These are phyloP conservation scores for Perizoma flavofasciatum DNA, from an alignment of 2,888 invertebrate species.

Conservation along the genomic window DNA sequence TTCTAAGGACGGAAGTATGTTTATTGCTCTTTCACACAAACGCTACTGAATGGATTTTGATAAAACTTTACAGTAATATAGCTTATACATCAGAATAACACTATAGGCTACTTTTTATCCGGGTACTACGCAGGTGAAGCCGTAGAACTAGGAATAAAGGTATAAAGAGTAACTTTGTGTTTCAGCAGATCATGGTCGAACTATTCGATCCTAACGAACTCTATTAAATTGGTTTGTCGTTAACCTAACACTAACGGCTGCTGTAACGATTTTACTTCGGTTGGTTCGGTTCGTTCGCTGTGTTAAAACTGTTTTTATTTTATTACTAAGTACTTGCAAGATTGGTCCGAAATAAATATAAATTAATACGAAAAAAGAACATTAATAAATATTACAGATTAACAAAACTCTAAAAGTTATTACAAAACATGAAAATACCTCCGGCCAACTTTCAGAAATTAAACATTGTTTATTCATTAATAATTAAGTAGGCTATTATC, in stretches of 20 bases:
- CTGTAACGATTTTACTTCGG: constrained; percentile 39
- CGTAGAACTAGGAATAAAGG: too few relatives aligned
- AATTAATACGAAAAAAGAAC: background rate
- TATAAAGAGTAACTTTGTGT: background rate
- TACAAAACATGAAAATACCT: constrained; percentile 29
- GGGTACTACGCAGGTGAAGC: too few relatives aligned
- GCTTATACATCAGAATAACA: too few relatives aligned
- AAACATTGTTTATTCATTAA: constrained; percentile 41
- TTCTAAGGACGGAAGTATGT: too few relatives aligned
- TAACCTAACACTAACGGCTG: constrained; percentile 43
- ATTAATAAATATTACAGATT: constrained; percentile 2
- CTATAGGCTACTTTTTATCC: too few relatives aligned
- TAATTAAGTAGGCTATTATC: constrained; percentile 34
- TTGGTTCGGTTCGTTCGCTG: background rate
- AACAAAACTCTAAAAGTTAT: constrained; percentile 23
- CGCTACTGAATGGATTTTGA: too few relatives aligned
- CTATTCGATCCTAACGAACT: constrained; percentile 28
- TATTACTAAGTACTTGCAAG: too few relatives aligned
- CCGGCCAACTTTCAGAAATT: constrained; percentile 34
- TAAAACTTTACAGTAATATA: too few relatives aligned
- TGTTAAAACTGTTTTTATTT: too few relatives aligned
- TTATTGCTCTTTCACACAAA: too few relatives aligned
- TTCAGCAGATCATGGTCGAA: constrained; percentile 1
- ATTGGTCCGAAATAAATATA: too few relatives aligned
- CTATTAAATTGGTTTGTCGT: constrained; percentile 48